phyloP scores from a whole-genome alignment of 2,888 invertebrate species.

The Pemphredon lugubris region DNA sequence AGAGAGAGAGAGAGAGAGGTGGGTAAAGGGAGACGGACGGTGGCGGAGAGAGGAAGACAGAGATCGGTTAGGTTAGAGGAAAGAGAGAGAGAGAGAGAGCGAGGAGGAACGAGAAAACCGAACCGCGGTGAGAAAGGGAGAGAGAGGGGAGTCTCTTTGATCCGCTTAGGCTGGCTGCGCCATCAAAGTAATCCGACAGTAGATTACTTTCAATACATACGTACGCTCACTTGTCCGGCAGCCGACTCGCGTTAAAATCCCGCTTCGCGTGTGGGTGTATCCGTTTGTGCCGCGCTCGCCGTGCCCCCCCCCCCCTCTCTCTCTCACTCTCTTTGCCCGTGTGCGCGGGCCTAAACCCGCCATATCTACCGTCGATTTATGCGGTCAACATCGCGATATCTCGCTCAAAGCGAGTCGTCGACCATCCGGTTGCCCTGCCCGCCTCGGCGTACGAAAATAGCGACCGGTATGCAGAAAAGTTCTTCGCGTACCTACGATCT shows the following conservation, averaged over 20 bases:
- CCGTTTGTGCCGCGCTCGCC: slow-evolving; percentile 40
- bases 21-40: background rate
- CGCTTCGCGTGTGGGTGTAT: slow-evolving; percentile 41
- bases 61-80: background rate
- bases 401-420: slow-evolving; percentile 64
- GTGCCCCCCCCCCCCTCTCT: too few species aligned
- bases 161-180: slow-evolving; percentile 68
- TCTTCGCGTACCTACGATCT: slow-evolving; percentile 22
- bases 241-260: slow-evolving; percentile 50
- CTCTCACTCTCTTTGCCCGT: too few species aligned
- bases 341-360: slow-evolving; percentile 41
- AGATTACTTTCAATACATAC: slow-evolving; percentile 70
- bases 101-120: too few species aligned
- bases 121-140: too few species aligned
- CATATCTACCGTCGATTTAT: slow-evolving; percentile 66
- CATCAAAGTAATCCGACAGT: slow-evolving; percentile 74
- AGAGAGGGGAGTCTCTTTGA: slow-evolving; percentile 67
- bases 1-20: background rate
- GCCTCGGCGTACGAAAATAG: slow-evolving; percentile 62
- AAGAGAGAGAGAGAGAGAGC: slow-evolving; percentile 7
- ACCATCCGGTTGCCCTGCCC: slow-evolving; percentile 53
- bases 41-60: background rate
- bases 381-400: slow-evolving; percentile 64
- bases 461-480: slow-evolving; percentile 55
- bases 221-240: slow-evolving; percentile 45